These are phyloP conservation scores for Hypselothyrea guttata DNA, from an alignment of 2,888 invertebrate species.

Conservation along the genomic window DNA sequence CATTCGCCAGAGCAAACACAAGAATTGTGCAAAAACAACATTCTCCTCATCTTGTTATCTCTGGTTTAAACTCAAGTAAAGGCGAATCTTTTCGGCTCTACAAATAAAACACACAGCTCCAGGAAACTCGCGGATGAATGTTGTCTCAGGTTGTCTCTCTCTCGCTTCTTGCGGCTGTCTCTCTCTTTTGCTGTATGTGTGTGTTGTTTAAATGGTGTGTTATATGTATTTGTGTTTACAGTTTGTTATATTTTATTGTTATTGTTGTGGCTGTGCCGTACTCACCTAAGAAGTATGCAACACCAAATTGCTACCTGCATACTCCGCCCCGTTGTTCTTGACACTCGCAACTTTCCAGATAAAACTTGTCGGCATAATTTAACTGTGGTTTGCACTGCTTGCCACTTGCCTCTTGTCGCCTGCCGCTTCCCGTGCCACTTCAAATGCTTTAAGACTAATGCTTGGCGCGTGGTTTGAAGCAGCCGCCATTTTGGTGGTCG, in stretches of 20 bases:
- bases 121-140: conserved; percentile 30
- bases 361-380: conserved; percentile 66
- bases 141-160: conserved; percentile 31
- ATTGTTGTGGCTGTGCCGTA: neutral
- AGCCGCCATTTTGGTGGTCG: conserved; percentile 60
- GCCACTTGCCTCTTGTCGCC: neutral
- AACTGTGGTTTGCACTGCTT: conserved; percentile 31
- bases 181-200: conserved; percentile 13
- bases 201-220: conserved; percentile 65
- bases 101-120: conserved; percentile 25
- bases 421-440: neutral
- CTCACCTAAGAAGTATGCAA: conserved; percentile 37
- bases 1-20: conserved; percentile 6
- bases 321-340: conserved; percentile 28
- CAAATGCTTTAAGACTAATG: conserved; percentile 27
- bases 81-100: conserved; percentile 35
- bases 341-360: conserved; percentile 26
- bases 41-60: conserved; percentile 12
- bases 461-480: conserved; percentile 58
- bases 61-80: conserved; percentile 18
- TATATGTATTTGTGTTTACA: conserved; percentile 24
- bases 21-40: conserved; percentile 1
- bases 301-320: conserved; percentile 31
- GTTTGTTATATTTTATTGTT: too few relatives aligned
- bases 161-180: conserved; percentile 17